phyloP scores from a whole-genome alignment of 2,797 vertebrate genomes.

The Clamator glandarius region DNA sequence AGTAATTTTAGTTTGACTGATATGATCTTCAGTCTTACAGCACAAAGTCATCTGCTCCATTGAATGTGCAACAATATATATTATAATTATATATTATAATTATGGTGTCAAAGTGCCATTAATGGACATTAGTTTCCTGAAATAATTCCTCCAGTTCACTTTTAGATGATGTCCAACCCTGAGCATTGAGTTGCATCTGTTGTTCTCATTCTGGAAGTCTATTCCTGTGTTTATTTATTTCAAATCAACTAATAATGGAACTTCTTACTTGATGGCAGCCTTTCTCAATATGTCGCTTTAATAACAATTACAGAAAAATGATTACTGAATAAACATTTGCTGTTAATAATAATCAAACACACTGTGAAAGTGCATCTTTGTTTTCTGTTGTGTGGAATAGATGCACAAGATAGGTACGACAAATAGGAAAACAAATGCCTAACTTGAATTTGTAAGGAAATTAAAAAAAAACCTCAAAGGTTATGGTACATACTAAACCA shows the following conservation, averaged over 20 bases:
- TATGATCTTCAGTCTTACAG: not conserved
- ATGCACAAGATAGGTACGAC: rapidly evolving
- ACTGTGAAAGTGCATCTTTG: rapidly evolving
- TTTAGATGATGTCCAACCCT: not conserved
- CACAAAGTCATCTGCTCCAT: not conserved
- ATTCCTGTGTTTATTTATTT: not conserved
- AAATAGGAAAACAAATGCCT: not conserved
- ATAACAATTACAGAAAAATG: not conserved
- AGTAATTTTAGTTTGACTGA: not conserved
- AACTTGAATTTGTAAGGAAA: not conserved
- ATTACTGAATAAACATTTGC: not conserved
- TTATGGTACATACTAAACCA: not conserved
- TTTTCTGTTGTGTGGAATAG: not conserved
- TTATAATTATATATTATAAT: not conserved
- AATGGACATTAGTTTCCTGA: not conserved
- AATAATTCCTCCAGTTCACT: not conserved
- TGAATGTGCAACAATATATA: not conserved
- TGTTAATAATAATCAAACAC: not conserved
- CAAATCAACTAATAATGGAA: not conserved
- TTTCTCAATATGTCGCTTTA: not conserved
- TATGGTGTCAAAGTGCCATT: not conserved
- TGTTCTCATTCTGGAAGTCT: not conserved
- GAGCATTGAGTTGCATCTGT: not conserved
- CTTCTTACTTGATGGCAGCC: not conserved
- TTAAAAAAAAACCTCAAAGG: not conserved